Base-by-base conservation (phyloP, 2,888 invertebrate species). In the Aleiodes alternator region DNA sequence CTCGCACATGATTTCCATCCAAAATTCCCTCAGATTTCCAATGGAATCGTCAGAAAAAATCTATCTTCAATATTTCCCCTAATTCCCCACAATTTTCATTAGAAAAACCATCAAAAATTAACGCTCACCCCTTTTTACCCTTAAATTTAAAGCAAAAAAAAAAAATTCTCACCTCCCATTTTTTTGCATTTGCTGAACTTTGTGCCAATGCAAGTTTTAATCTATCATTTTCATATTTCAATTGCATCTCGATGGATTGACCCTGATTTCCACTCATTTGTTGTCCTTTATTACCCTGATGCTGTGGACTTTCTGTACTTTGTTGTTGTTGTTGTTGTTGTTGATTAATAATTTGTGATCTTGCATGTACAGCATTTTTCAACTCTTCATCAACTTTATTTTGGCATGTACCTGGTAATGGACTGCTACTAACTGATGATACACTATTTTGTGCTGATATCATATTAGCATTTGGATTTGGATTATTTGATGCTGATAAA, bases 141-240 rank as follows among this genome's bases (percentile, higher is more conserved):
- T 2, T 2, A 23, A 23, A 23, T 23, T 23, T 23, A 23, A 23
- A 23, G 23, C 1, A 23, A 23, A 23, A 23, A 23, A 23, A 23
- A 23, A 68, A 73, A 64, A 70, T 57, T 76, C 82, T 48, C 79
- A 88, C 89, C 92, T 98, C 98, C 98, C 98, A 98, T 90, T 98
- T 98, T 91, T 98, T 98, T 9, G 98, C 98, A 91, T 98, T 98
- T 55, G 98, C 96, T 68, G 98, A 98, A 90, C 98, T 98, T 90
- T 98, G 98, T 72, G 96, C 96, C 80, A 98, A 91, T 23, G 98
- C 98, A 81, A 98, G 93, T 91, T 98, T 98, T 82, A 98, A 93
- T 81, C 98, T 93, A 89, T 98, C 98, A 90, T 98, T 98, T 91
- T 98, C 98, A 90, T 98, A 98, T 88, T 98, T 97, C 79, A 98